Evolutionary conservation across 1,140 invertebrate genomes (phyloP).

Genomic region (Diachasmimorpha longicaudata): DNA sequence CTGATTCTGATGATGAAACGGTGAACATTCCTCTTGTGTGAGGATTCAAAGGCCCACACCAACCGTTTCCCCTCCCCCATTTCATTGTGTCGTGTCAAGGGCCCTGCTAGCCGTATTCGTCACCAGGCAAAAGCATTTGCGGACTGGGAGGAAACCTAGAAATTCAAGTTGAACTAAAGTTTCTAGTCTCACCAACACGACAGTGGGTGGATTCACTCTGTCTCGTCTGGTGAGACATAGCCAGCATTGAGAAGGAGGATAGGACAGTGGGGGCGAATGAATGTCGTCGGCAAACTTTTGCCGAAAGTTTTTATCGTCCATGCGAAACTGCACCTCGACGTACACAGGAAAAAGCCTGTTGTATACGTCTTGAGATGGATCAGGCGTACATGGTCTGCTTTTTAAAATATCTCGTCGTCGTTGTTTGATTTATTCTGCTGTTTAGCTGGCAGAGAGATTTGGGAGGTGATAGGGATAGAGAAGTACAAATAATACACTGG

Average conservation of each 20-base stretch:
- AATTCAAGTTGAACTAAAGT: constrained; percentile 15
- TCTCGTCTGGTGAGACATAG: constrained; percentile 1
- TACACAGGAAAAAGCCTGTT: neutral
- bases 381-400: constrained; percentile 3
- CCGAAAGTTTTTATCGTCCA: constrained; percentile 22
- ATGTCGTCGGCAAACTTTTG: constrained; percentile 17
- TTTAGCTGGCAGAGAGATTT: too few species aligned
- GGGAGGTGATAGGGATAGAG: too few species aligned
- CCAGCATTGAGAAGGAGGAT: neutral
- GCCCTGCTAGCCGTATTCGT: neutral
- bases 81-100: neutral
- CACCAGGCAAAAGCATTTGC: neutral
- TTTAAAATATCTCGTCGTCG: neutral
- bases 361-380: constrained; percentile 12
- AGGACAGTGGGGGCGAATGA: neutral
- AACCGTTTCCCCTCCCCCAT: neutral
- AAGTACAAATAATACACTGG: too few species aligned
- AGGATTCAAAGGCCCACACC: neutral
- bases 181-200: neutral
- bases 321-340: constrained; percentile 10
- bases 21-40: neutral
- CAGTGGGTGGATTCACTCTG: constrained; percentile 1
- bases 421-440: too few species aligned
- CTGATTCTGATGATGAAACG: neutral
- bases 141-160: neutral